phyloP scores from a whole-genome alignment of 2,888 invertebrate genomes.

The Caenorhabditis sp. region DNA sequence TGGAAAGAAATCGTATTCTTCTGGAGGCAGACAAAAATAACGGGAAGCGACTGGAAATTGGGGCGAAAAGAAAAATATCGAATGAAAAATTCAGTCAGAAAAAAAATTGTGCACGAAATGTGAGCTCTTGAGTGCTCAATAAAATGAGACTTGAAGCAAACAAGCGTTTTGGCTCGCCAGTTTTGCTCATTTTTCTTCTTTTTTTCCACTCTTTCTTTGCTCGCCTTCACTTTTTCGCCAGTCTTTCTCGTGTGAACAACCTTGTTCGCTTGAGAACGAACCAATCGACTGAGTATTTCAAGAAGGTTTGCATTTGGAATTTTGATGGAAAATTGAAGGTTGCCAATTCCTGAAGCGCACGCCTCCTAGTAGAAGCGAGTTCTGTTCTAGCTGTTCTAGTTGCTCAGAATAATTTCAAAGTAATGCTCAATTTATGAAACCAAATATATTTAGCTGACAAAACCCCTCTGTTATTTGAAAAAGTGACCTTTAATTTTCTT shows the following conservation, averaged over 20 bases:
- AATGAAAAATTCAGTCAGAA: slow-evolving; percentile 50
- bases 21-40: too few relatives aligned
- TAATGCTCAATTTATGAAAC: too few relatives aligned
- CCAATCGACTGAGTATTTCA: neutral
- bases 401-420: too few relatives aligned
- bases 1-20: neutral
- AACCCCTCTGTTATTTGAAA: too few relatives aligned
- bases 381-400: too few relatives aligned
- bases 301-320: neutral
- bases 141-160: slow-evolving; percentile 57
- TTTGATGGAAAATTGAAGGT: slow-evolving; percentile 13
- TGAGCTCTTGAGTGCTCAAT: slow-evolving; percentile 57
- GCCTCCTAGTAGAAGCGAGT: too few relatives aligned
- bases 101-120: slow-evolving; percentile 55
- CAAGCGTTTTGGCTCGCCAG: slow-evolving; percentile 56
- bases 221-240: slow-evolving; percentile 21
- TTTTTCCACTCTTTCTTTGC: slow-evolving; percentile 49
- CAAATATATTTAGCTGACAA: too few relatives aligned
- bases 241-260: neutral
- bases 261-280: slow-evolving; percentile 2
- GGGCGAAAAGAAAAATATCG: slow-evolving; percentile 33
- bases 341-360: too few relatives aligned
- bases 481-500: neutral
- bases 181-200: slow-evolving; percentile 54
- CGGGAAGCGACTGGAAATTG: too few relatives aligned